phyloP scores from a whole-genome alignment of 2,113 vertebrate species.

The Dasypus novemcinctus region DNA sequence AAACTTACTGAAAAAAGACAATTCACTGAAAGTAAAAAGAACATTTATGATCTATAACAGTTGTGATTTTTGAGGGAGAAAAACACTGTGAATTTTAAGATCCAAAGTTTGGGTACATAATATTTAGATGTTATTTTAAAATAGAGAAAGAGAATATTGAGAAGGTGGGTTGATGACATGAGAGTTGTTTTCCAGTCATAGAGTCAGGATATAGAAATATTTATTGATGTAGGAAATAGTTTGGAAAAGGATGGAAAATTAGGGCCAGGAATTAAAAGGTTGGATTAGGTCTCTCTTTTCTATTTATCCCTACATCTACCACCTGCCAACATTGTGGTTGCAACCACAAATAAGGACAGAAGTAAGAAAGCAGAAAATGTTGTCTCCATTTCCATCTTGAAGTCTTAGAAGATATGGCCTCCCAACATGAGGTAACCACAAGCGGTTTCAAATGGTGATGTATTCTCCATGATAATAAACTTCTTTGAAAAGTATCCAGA shows the following conservation, averaged over 20 bases:
- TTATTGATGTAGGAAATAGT: background rate
- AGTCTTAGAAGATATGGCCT: background rate
- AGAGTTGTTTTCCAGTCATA: background rate
- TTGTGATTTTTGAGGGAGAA: slow-evolving; percentile 6
- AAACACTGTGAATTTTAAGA: background rate
- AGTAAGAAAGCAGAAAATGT: slow-evolving; percentile 5
- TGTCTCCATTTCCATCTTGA: background rate
- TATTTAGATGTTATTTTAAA: background rate
- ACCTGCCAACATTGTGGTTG: background rate
- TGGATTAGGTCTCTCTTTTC: background rate
- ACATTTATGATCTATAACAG: background rate
- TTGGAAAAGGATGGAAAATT: background rate
- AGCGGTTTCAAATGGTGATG: background rate
- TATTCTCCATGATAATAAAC: background rate
- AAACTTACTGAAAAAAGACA: too few species aligned
- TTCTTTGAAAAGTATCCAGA: background rate
- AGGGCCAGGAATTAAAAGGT: background rate
- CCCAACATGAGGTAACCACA: background rate
- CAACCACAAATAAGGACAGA: background rate
- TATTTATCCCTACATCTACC: background rate
- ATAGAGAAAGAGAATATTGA: background rate
- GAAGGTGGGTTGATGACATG: background rate
- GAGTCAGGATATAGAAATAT: background rate
- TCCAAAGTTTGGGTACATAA: background rate
- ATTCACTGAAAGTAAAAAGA: slow-evolving; percentile 14